A percentile compares a stretch with the other conserved stretches of the same genome.
These are phyloP conservation scores for Triplophysa tibetana DNA, from an alignment of 2,113 vertebrate species.

Conservation along the genomic window DNA sequence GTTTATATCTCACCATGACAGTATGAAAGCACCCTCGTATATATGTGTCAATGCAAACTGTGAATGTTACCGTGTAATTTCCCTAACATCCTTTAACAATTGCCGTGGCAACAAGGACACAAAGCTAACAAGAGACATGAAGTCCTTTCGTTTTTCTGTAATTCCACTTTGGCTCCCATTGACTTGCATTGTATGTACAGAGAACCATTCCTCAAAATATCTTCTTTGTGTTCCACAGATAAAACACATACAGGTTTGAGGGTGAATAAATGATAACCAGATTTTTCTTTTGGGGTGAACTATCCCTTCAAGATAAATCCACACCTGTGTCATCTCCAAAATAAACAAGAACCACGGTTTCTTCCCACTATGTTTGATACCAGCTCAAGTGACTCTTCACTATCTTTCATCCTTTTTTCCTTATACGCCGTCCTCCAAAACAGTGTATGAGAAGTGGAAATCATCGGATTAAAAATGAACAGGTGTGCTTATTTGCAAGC, in stretches of 20 bases:
- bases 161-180: no score
- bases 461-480: constrained; percentile 48
- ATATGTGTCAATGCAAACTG: background rate
- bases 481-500: constrained; percentile 1
- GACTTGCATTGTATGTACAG: no score
- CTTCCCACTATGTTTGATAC: background rate
- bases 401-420: background rate
- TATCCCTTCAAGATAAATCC: constrained; percentile 1
- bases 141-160: no score
- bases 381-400: background rate
- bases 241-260: no score
- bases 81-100: background rate
- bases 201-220: no score
- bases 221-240: no score
- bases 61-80: constrained; percentile 16
- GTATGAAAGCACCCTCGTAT: no score
- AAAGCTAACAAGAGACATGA: no score
- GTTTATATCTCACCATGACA: no score
- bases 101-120: no score
- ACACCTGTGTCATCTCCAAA: background rate
- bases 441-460: constrained; percentile 7
- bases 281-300: background rate
- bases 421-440: background rate
- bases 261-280: no score
- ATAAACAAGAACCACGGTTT: background rate